Evolutionary conservation across 2,888 invertebrate genomes (phyloP).

Genomic region (Malthinus seriepunctatus): DNA sequence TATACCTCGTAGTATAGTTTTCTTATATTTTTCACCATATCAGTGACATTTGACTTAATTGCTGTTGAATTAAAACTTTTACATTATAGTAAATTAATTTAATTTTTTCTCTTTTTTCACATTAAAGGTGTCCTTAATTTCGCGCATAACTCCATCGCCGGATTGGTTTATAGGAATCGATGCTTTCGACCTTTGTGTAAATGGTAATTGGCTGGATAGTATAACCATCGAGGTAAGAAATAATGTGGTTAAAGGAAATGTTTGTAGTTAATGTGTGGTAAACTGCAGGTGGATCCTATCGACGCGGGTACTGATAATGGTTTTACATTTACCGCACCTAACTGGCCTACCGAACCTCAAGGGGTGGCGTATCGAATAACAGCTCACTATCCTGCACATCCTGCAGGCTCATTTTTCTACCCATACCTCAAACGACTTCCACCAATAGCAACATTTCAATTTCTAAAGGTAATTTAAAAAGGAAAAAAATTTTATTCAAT

Average conservation of each 20-base stretch:
- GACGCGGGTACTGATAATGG: conserved; percentile 96
- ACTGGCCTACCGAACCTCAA: conserved; percentile 91
- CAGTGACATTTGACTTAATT: background rate
- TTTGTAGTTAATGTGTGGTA: conserved; percentile 23
- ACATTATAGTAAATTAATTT: background rate
- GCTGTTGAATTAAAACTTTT: background rate
- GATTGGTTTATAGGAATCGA: conserved; percentile 96
- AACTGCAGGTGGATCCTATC: conserved; percentile 77
- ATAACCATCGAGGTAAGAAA: conserved; percentile 80
- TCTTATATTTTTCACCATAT: no score
- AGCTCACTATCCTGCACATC: conserved; percentile 85
- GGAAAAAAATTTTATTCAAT: conserved; percentile 1
- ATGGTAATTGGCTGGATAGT: conserved; percentile 89
- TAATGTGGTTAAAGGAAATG: conserved; percentile 16
- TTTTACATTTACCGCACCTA: conserved; percentile 94
- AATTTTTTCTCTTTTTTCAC: background rate
- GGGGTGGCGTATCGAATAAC: conserved; percentile 89
- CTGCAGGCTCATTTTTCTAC: conserved; percentile 93
- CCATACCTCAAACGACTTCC: conserved; percentile 85
- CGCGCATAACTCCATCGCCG: conserved; percentile 89
- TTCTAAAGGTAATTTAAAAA: conserved; percentile 72
- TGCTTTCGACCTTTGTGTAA: conserved; percentile 87
- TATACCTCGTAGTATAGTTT: no score
- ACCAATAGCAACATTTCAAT: conserved; percentile 88
- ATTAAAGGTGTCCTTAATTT: conserved; percentile 83